Base-by-base conservation (phyloP, 2,888 invertebrate genomes). In the Lamellibrachia satsuma region DNA sequence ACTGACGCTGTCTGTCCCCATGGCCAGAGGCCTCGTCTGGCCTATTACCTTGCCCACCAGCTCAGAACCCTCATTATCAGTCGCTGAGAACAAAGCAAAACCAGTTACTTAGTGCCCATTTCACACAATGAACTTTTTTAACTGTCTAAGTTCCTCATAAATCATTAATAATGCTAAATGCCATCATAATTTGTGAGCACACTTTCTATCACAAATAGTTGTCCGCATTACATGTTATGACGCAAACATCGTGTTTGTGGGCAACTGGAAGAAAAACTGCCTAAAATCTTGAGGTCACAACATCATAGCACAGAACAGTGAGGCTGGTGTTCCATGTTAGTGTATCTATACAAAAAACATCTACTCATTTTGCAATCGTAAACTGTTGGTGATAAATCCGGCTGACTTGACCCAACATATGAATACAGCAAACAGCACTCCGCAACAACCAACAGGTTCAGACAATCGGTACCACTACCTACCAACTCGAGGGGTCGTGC, bases 401-500 rank as follows among this genome's bases (percentile, higher is more conserved):
- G 7, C 57, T 57, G 57, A 7, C 15, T 57, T 57, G 15, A 90
- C 92, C 15, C 22, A 75, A n/a, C 22, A 75, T 22, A 9, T 11
- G 75, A 55, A 39, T 55, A 15, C 39, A 22, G 22, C n/a, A 52
- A 75, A 60, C 52, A n/a, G 90, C 90, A 52, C 52, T 39, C 6
- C n/a, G 15, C n/a, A 92, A 90, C 27, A 92, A 90, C 90, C 91
- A 55, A 57, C 57, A 60, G 52, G 52, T 60, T 15, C 52, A 90
- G 93, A 93, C 92, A 1, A 90, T 91, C 15, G 92, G 90, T 91
- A 52, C 92, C 51, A 75, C 75, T 75, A 91, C 90, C 91, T n/a
- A 91, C 75, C 75, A 75, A 75, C 95, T 92, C 22, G 92, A 92
- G 95, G 95, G 2, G 75, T 75, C 22, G 95, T 95, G 52, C 93